A percentile compares a stretch with the other conserved stretches of the same genome.
phyloP scores from a whole-genome alignment of 2,113 vertebrate species.

The Antechinus flavipes region DNA sequence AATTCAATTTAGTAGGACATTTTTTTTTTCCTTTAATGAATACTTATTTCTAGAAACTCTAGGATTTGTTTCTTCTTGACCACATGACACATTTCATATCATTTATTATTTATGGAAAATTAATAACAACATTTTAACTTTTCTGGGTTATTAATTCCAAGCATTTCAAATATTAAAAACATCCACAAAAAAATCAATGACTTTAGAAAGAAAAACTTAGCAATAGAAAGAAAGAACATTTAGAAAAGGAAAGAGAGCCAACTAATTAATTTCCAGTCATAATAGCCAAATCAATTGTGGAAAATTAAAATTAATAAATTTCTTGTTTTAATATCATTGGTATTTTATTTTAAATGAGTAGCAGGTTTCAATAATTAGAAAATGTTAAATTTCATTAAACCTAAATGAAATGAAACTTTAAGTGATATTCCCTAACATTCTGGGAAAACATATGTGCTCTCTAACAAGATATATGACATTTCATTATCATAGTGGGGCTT shows the following conservation, averaged over 20 bases:
- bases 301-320: neutral
- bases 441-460: too few species aligned
- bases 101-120: too few species aligned
- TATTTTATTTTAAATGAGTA: neutral
- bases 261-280: neutral
- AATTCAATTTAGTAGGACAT: neutral
- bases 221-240: neutral
- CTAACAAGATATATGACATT: conserved; percentile 1
- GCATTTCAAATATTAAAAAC: neutral
- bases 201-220: neutral
- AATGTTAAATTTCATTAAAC: conserved; percentile 27
- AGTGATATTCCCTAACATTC: neutral
- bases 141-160: too few species aligned
- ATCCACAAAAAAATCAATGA: conserved; percentile 10
- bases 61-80: neutral
- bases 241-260: neutral
- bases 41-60: neutral
- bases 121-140: too few species aligned
- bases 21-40: neutral
- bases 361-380: neutral
- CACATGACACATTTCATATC: neutral
- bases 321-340: conserved; percentile 4
- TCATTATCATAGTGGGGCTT: neutral
- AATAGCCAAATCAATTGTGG: neutral
- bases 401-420: neutral